Evolutionary conservation across 2,113 vertebrate species (phyloP).

Genomic region (Terrapene triunguis): DNA sequence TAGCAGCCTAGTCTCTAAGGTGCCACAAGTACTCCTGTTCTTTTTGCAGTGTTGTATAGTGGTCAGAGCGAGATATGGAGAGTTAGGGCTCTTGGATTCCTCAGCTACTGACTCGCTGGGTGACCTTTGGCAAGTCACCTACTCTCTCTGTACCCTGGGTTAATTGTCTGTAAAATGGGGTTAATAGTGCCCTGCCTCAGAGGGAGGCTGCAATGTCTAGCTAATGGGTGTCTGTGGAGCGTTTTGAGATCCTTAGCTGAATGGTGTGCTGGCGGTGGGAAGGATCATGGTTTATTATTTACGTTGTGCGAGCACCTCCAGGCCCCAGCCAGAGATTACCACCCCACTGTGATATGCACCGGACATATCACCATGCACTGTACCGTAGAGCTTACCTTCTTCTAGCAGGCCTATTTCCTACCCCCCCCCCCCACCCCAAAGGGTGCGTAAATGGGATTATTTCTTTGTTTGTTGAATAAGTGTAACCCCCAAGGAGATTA

Average conservation of each 20-base stretch:
- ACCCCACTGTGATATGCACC: not conserved
- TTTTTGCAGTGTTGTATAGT: fast-evolving
- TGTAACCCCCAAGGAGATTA: too few relatives aligned
- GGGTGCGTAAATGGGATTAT: not conserved
- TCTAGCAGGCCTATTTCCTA: not conserved
- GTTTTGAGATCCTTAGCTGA: not conserved
- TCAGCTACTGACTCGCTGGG: not conserved
- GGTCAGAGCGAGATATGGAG: fast-evolving
- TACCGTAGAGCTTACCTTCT: not conserved
- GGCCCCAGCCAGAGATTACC: not conserved
- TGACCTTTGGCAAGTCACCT: not conserved
- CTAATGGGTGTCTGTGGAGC: not conserved
- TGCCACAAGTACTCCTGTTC: too few relatives aligned
- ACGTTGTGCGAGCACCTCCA: not conserved
- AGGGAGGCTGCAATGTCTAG: not conserved
- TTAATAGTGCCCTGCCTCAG: fast-evolving
- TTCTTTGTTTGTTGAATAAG: not conserved
- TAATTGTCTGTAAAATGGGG: not conserved
- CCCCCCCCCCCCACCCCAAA: not conserved
- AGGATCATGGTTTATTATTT: not conserved
- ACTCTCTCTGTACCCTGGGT: too few relatives aligned
- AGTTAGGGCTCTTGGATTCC: fast-evolving
- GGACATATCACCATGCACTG: not conserved
- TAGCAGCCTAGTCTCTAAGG: too few relatives aligned
- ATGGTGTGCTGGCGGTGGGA: not conserved